Evolutionary conservation across 1,140 invertebrate genomes (phyloP).

Genomic region (Neodiprion pinetum): DNA sequence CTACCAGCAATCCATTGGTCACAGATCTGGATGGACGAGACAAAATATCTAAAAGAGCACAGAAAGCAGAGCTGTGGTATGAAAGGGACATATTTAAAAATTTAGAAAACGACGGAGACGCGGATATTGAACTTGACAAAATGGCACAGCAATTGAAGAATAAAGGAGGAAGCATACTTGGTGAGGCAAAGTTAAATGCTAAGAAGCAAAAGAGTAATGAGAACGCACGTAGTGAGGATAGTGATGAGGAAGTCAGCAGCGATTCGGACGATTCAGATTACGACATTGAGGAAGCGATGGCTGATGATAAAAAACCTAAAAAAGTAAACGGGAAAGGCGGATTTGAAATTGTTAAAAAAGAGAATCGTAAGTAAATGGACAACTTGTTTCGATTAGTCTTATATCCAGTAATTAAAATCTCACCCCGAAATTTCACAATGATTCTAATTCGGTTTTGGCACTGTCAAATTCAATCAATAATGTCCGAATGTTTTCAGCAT

Average conservation of each 20-base stretch:
- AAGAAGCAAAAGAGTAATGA: constrained; percentile 36
- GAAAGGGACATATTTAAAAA: constrained; percentile 88
- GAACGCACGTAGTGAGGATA: constrained; percentile 43
- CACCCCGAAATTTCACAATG: not conserved
- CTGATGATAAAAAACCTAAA: constrained; percentile 39
- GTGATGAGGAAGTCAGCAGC: constrained; percentile 54
- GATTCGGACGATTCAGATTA: constrained; percentile 67
- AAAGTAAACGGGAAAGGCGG: constrained; percentile 63
- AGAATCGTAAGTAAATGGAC: constrained; percentile 55
- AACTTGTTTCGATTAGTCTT: not conserved
- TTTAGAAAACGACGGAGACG: constrained; percentile 80
- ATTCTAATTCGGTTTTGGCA: not conserved
- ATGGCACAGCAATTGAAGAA: constrained; percentile 76
- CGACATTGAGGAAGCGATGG: constrained; percentile 64
- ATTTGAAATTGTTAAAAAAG: constrained; percentile 73
- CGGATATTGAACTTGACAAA: constrained; percentile 86
- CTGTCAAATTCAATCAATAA: constrained; percentile 12
- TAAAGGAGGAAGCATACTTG: constrained; percentile 70
- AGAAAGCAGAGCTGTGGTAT: constrained; percentile 89
- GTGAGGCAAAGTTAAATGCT: constrained; percentile 52
- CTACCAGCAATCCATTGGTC: constrained; percentile 77
- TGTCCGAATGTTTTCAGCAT: constrained; percentile 38
- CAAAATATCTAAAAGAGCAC: constrained; percentile 72
- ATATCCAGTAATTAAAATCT: not conserved
- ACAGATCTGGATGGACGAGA: constrained; percentile 83